Base-by-base conservation (phyloP, 1,140 invertebrate species). In the Brachionus angularis region DNA sequence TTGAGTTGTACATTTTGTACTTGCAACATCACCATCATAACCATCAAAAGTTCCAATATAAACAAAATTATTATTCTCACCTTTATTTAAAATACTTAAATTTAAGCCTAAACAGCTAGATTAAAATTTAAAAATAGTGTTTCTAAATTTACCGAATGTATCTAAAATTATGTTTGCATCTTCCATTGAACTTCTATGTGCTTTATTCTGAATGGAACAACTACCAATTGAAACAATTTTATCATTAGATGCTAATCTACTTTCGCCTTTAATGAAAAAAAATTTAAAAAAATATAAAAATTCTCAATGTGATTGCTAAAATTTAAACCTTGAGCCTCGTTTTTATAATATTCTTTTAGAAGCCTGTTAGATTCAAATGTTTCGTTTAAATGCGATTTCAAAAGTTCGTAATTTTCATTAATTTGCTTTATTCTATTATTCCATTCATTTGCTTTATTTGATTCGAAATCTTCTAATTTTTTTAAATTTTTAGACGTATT, bases 41-140 rank as follows among this genome's bases (percentile, higher is more conserved):
- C 58, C 58, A 64, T 64, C 58, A 64, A 64, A 64, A 18, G 27
- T 31, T 27, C 58, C 58, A 31, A 64, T 29, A 29, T 64, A 64
- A 47, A 42, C 31, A 18, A 47, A 47, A 46, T 46, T 47, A 46
- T 5, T 14, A 64, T 64, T 64, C 31, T 46, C 58, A 31, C 58
- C 58, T 64, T 46, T 5, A 46, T 31, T 16, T 47, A 36, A 46
- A 18, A 8, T 42, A 18, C 4, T 34, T 4, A 5, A 34, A 5
- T 34, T 34, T 34, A 5, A 5, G 5, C 33, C 4, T 34, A 34
- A 34, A 34, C 4, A 10, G 25, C 2, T 61, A 42, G 5, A 18
- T 14, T 39, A 36, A 42, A 42, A 7, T 10, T 27, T 62, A 16
- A n/a, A 16, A 46, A 18, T 34, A 62, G 29, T 42, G 7, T 44